phyloP scores from a whole-genome alignment of 30 jellyfish, hydroid and myxozoan species.

The Pseudorhiza aurosa region DNA sequence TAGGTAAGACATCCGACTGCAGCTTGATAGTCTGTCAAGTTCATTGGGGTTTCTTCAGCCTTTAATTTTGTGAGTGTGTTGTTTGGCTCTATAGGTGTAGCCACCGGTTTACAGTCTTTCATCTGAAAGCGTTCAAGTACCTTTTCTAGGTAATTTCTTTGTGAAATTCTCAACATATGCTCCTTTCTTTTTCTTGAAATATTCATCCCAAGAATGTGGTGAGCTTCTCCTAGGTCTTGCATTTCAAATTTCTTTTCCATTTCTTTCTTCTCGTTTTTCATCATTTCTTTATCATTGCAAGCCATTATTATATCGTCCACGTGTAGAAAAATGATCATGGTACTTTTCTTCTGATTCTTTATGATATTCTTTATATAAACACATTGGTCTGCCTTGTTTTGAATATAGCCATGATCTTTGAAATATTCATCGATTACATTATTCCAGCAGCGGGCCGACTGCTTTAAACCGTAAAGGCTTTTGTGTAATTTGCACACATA shows the following conservation, averaged over 20 bases:
- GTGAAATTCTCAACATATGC: slow-evolving; percentile 14
- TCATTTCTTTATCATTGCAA: slow-evolving; percentile 28
- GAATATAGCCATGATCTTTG: slow-evolving; percentile 32
- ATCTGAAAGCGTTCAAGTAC: slow-evolving; percentile 47
- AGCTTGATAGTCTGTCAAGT: slow-evolving; percentile 23
- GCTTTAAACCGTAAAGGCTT: slow-evolving; percentile 76
- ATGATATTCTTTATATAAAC: slow-evolving; percentile 27
- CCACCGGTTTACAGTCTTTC: slow-evolving; percentile 51
- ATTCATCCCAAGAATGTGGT: slow-evolving; percentile 48
- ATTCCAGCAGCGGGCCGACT: slow-evolving; percentile 77
- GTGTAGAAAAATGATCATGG: slow-evolving; percentile 1
- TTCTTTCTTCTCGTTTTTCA: slow-evolving; percentile 8
- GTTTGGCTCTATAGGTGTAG: slow-evolving; percentile 38
- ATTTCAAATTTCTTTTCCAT: slow-evolving; percentile 26
- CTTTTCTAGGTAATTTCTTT: slow-evolving; percentile 26
- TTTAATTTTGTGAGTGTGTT: neutral
- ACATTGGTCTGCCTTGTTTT: slow-evolving; percentile 60
- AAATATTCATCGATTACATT: slow-evolving; percentile 17
- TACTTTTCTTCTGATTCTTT: slow-evolving; percentile 19
- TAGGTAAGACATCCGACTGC: slow-evolving; percentile 36
- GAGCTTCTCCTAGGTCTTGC: slow-evolving; percentile 55
- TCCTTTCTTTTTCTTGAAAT: slow-evolving; percentile 22
- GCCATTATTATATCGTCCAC: slow-evolving; percentile 40
- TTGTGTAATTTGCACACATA: slow-evolving; percentile 42
- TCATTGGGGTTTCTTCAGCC: slow-evolving; percentile 8